Percentiles rank a stretch among this genome's conserved stretches.
Conservation (phyloP, 2,888 invertebrate species). For the Drosophila longiperda region DNA sequence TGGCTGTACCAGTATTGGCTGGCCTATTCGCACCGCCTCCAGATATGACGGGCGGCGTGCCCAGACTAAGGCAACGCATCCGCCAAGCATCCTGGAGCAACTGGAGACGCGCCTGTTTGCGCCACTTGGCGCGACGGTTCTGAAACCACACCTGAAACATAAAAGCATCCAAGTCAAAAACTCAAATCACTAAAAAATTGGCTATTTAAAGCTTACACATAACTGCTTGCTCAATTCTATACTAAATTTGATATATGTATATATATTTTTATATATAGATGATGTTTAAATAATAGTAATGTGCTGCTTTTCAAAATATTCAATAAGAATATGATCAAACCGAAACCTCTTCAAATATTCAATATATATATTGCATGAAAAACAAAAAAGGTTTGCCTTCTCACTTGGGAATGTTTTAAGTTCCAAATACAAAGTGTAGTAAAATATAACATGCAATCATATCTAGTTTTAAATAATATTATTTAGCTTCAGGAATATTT, state of each 20-base stretch:
- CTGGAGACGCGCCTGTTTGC: conserved; percentile 94
- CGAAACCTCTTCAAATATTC: neutral
- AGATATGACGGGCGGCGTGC: conserved; percentile 87
- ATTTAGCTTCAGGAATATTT: neutral
- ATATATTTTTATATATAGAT: neutral
- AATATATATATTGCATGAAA: neutral
- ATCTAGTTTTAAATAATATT: neutral
- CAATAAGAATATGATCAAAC: neutral
- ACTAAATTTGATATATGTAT: neutral
- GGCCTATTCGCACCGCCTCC: conserved; percentile 81
- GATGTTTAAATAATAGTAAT: neutral
- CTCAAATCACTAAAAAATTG: neutral
- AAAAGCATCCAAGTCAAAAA: conserved; percentile 15
- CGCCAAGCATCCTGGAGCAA: conserved; percentile 95
- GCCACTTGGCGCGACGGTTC: conserved; percentile 95
- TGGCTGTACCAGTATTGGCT: conserved; percentile 40
- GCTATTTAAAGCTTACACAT: neutral
- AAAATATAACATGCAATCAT: neutral
- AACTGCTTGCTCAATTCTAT: neutral
- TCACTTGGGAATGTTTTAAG: neutral
- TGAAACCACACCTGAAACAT: conserved; percentile 94
- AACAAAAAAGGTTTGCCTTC: neutral
- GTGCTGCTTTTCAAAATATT: neutral
- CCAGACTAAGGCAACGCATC: conserved; percentile 93
- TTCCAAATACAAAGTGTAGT: neutral